These are phyloP conservation scores for Drosophila leonis DNA, from an alignment of 2,888 invertebrate genomes.

Conservation along the genomic window DNA sequence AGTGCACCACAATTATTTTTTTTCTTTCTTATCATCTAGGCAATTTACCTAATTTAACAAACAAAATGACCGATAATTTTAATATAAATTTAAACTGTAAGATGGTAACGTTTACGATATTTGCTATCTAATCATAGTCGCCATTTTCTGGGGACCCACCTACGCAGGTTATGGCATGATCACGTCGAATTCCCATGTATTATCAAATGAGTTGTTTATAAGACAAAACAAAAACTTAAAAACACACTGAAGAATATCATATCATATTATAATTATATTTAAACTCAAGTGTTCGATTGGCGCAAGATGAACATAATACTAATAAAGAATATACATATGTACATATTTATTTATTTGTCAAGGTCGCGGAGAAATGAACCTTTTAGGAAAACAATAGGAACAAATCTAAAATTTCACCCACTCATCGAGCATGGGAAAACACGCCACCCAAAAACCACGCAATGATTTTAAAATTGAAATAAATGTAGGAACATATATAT, in stretches of 20 bases:
- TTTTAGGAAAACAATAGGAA: not conserved
- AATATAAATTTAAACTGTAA: slow-evolving; percentile 14
- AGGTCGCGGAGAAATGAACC: not conserved
- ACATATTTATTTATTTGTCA: not conserved
- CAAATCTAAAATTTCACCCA: not conserved
- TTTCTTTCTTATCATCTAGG: not conserved
- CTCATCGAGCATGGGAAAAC: slow-evolving; percentile 3
- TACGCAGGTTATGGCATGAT: slow-evolving; percentile 6
- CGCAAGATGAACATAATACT: not conserved
- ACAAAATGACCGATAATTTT: not conserved
- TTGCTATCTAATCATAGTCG: slow-evolving; percentile 39
- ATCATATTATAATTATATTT: not conserved
- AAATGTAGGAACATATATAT: no score
- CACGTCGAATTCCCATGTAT: not conserved
- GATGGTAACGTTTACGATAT: slow-evolving; percentile 1
- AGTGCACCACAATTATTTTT: not conserved
- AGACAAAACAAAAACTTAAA: not conserved
- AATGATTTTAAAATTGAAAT: not conserved
- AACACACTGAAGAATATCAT: not conserved
- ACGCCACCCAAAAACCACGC: slow-evolving; percentile 32
- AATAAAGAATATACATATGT: no score
- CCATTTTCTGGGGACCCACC: not conserved
- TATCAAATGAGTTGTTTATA: not conserved
- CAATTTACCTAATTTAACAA: slow-evolving; percentile 8
- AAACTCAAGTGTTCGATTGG: not conserved